Conservation (phyloP, 2,888 invertebrate genomes). For the Stenurella melanura region DNA sequence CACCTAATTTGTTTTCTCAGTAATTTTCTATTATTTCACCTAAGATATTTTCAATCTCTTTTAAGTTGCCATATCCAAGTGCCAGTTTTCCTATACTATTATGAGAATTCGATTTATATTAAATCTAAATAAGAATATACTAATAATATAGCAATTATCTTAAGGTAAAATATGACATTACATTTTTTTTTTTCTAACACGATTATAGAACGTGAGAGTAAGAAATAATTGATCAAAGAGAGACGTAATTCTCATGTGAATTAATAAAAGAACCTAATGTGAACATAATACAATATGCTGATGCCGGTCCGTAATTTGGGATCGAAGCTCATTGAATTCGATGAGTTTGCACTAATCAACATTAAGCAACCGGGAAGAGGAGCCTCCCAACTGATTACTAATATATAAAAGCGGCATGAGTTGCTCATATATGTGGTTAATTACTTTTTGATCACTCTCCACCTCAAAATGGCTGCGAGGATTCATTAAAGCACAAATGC, state of each 20-base stretch:
- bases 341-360: slow-evolving; percentile 48
- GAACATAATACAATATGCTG: slow-evolving; percentile 40
- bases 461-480: slow-evolving; percentile 7
- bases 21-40: too few relatives aligned
- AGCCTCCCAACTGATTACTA: slow-evolving; percentile 36
- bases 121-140: neutral
- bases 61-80: too few relatives aligned
- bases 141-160: neutral
- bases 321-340: slow-evolving; percentile 46
- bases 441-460: slow-evolving; percentile 35
- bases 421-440: slow-evolving; percentile 31
- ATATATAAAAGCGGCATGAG: slow-evolving; percentile 7
- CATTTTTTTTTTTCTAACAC: neutral
- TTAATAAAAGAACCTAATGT: slow-evolving; percentile 5
- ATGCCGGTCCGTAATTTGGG: slow-evolving; percentile 36
- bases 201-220: neutral
- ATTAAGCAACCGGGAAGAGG: slow-evolving; percentile 41
- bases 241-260: slow-evolving; percentile 7
- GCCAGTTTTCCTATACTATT: too few relatives aligned
- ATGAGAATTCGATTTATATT: neutral
- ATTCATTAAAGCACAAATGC: slow-evolving; percentile 33
- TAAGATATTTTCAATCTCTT: too few relatives aligned
- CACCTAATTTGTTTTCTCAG: too few relatives aligned
- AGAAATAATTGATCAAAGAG: neutral
- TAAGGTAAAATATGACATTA: neutral